phyloP scores from a whole-genome alignment of 2,888 invertebrate species.

The Octonoba sinensis region DNA sequence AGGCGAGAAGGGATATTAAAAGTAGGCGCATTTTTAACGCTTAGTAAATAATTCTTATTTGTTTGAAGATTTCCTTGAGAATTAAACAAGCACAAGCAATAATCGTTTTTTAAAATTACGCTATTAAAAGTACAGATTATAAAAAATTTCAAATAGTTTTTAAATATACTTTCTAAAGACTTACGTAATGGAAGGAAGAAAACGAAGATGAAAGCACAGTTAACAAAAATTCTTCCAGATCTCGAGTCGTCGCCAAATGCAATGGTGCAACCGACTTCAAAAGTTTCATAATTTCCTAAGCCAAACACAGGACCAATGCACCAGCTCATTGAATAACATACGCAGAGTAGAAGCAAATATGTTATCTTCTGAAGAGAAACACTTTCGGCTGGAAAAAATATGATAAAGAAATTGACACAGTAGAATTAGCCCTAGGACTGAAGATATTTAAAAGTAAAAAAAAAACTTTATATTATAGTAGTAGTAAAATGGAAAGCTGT shows the following conservation, averaged over 20 bases:
- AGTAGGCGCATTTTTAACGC: too few relatives aligned
- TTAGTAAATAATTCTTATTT: too few relatives aligned
- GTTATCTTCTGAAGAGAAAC: conserved; percentile 5
- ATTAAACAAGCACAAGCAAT: too few relatives aligned
- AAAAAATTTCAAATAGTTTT: too few relatives aligned
- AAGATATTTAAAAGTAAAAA: too few relatives aligned
- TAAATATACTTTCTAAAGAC: background rate
- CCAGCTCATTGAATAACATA: conserved; percentile 38
- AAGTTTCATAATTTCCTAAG: conserved; percentile 51
- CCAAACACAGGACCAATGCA: conserved; percentile 56
- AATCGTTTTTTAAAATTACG: too few relatives aligned
- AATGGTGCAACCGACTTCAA: conserved; percentile 62
- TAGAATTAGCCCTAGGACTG: too few relatives aligned
- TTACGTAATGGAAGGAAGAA: conserved; percentile 56
- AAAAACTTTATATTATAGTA: too few relatives aligned
- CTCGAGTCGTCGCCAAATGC: conserved; percentile 39
- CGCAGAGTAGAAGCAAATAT: conserved; percentile 8
- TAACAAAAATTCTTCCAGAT: conserved; percentile 35
- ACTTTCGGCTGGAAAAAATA: conserved; percentile 9
- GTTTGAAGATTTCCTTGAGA: too few relatives aligned
- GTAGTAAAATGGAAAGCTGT: too few relatives aligned
- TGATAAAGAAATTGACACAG: background rate
- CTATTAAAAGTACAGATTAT: too few relatives aligned
- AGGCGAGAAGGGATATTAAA: too few relatives aligned
- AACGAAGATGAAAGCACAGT: conserved; percentile 53